Conservation (phyloP, 2,113 vertebrate species). For the Desmodus rotundus region DNA sequence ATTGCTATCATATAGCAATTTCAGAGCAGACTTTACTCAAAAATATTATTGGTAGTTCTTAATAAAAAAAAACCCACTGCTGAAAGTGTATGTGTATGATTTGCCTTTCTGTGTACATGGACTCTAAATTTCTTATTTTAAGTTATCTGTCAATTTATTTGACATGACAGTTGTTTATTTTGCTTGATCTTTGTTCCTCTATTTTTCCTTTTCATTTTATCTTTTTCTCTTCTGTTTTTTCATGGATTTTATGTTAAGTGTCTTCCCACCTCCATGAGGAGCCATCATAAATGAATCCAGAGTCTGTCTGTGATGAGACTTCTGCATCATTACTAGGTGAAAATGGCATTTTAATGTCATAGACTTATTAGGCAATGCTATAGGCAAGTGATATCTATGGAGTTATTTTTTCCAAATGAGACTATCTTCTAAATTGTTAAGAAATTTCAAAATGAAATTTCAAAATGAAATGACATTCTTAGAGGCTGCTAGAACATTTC, state of each 20-base stretch:
- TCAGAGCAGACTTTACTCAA: neutral
- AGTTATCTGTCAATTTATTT: neutral
- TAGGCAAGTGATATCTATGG: neutral
- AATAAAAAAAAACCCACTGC: neutral
- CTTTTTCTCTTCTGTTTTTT: neutral
- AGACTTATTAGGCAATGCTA: neutral
- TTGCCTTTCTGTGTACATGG: neutral
- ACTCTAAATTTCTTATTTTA: neutral
- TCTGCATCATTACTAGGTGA: neutral
- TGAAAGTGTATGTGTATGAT: neutral
- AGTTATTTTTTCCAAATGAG: neutral
- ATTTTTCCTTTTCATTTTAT: neutral
- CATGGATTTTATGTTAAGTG: neutral
- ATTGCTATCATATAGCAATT: neutral
- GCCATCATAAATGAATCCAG: neutral
- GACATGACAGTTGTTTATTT: neutral
- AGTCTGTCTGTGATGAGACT: neutral
- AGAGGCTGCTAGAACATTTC: neutral
- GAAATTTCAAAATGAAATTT: neutral
- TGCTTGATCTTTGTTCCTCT: neutral
- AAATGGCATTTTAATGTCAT: neutral
- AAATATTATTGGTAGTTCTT: neutral
- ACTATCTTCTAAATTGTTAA: neutral
- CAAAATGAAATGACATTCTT: neutral
- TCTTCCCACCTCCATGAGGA: neutral